Percentiles rank a stretch among this genome's conserved stretches.
Conservation (phyloP, 2,888 invertebrate species). For the Hemicrepidius hirtus region DNA sequence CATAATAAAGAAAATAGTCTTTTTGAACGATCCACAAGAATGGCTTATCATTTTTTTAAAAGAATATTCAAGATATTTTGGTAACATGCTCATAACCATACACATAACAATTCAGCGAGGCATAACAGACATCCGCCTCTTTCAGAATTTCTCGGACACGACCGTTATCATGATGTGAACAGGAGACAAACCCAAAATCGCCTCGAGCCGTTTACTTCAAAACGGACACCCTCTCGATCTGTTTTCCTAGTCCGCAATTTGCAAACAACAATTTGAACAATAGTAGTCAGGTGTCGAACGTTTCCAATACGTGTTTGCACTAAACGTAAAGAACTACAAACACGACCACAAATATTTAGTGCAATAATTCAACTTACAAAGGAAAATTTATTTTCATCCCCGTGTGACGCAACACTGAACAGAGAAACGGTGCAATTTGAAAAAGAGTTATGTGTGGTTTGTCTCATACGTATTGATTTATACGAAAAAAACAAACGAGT, state of each 20-base stretch:
- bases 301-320: conserved; percentile 4
- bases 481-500: conserved; percentile 14
- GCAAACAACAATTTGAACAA: conserved; percentile 2
- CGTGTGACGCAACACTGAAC: conserved; percentile 6
- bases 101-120: conserved; percentile 6
- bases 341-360: conserved; percentile 11
- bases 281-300: background rate
- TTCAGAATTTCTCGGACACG: conserved; percentile 17
- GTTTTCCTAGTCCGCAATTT: background rate
- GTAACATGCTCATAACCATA: conserved; percentile 10
- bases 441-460: conserved; percentile 28
- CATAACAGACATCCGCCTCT: conserved; percentile 20
- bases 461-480: conserved; percentile 26
- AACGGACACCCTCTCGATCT: background rate
- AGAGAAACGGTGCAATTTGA: conserved; percentile 21
- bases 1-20: background rate
- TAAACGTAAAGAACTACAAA: conserved; percentile 1
- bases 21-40: background rate
- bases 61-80: background rate
- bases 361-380: conserved; percentile 10
- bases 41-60: background rate
- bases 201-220: conserved; percentile 16
- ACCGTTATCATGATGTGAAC: conserved; percentile 21
- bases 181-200: conserved; percentile 24
- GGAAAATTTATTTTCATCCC: conserved; percentile 22